phyloP scores from a whole-genome alignment of 2,888 invertebrate genomes.

The Scaeva pyrastri region DNA sequence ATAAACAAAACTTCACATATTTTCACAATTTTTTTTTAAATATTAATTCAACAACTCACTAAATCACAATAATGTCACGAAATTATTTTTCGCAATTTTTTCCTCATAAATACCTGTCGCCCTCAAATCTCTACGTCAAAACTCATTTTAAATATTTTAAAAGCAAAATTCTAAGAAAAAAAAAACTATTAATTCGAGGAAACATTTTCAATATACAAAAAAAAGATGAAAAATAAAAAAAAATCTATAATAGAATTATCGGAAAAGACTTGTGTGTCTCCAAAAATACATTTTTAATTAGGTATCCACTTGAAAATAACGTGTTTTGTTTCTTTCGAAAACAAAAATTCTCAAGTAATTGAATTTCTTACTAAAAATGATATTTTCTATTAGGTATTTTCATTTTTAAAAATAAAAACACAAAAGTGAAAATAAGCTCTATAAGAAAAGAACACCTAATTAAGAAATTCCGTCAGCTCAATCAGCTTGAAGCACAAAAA shows the following conservation, averaged over 20 bases:
- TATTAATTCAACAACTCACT: constrained; percentile 4
- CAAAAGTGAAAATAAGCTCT: neutral
- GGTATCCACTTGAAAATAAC: constrained; percentile 71
- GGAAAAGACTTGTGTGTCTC: constrained; percentile 61
- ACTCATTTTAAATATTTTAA: constrained; percentile 50
- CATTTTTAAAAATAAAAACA: neutral
- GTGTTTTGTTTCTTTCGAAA: constrained; percentile 48
- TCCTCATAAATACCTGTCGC: constrained; percentile 42
- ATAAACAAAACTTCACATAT: constrained; percentile 24
- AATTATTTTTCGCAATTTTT: constrained; percentile 22
- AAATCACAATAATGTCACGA: constrained; percentile 27
- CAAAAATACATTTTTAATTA: constrained; percentile 75
- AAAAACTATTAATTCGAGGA: constrained; percentile 53
- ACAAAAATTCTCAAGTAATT: constrained; percentile 47
- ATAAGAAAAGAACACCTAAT: constrained; percentile 43
- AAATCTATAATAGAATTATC: constrained; percentile 32
- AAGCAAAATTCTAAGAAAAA: constrained; percentile 13
- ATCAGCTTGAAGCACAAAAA: constrained; percentile 14
- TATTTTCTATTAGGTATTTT: constrained; percentile 49
- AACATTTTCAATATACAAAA: constrained; percentile 39
- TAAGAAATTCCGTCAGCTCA: constrained; percentile 58
- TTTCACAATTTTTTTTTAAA: neutral
- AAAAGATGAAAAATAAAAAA: constrained; percentile 7
- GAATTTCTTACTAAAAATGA: constrained; percentile 62
- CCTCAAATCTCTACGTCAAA: constrained; percentile 41